These are phyloP conservation scores for Microcebus murinus DNA, from an alignment of 2,113 vertebrate species.

Conservation along the genomic window DNA sequence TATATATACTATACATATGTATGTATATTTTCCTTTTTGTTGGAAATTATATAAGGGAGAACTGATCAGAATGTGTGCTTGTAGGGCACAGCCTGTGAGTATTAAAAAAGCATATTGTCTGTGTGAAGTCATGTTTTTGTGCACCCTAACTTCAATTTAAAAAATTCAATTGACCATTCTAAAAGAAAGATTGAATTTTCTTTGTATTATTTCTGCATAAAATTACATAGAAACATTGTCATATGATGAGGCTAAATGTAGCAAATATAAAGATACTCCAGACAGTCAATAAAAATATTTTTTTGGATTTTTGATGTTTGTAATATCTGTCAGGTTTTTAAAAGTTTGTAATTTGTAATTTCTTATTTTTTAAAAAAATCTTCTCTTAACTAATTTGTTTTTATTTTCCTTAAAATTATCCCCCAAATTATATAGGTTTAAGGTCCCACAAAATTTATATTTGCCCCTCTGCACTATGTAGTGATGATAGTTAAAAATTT, in stretches of 20 bases:
- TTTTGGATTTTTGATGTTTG: background rate
- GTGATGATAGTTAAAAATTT: conserved; percentile 11
- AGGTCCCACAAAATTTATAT: background rate
- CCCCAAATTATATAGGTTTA: background rate
- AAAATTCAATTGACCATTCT: background rate
- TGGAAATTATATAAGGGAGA: background rate
- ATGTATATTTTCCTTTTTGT: background rate
- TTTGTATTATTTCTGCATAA: background rate
- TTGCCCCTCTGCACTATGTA: background rate
- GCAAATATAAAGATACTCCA: background rate
- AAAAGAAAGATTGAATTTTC: background rate
- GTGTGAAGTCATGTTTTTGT: background rate
- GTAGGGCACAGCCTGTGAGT: background rate
- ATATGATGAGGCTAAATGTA: background rate
- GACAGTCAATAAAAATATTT: background rate
- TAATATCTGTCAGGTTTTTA: background rate
- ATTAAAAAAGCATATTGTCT: background rate
- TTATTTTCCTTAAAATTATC: background rate
- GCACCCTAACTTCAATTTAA: background rate
- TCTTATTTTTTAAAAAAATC: background rate
- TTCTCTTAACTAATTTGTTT: background rate
- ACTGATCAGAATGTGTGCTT: background rate
- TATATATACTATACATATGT: background rate
- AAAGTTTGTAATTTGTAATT: background rate
- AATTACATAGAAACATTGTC: background rate